phyloP scores from a whole-genome alignment of 1,140 invertebrate genomes.

The Monochamus saltuarius region DNA sequence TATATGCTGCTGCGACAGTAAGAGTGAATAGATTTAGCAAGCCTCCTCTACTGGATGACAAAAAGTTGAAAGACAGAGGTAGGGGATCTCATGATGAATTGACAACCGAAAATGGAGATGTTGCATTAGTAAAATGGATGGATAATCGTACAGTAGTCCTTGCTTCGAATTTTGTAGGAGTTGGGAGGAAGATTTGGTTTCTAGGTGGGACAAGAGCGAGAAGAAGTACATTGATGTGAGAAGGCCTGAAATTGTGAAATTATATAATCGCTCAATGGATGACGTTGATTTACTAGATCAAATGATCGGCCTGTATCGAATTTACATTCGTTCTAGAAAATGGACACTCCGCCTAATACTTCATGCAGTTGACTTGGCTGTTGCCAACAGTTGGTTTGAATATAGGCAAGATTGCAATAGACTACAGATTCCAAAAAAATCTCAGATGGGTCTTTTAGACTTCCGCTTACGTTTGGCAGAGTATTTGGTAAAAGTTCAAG shows the following conservation, averaged over 20 bases:
- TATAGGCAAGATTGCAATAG: too few relatives aligned
- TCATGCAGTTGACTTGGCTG: slow-evolving; percentile 23
- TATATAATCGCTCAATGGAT: slow-evolving; percentile 28
- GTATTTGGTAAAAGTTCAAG: background rate
- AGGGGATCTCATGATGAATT: slow-evolving; percentile 49
- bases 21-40: slow-evolving; percentile 48
- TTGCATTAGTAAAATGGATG: slow-evolving; percentile 50
- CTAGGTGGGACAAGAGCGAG: slow-evolving; percentile 44
- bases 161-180: slow-evolving; percentile 53
- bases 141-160: slow-evolving; percentile 49
- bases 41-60: slow-evolving; percentile 45
- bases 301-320: slow-evolving; percentile 18
- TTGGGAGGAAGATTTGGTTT: slow-evolving; percentile 45
- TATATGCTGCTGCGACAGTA: slow-evolving; percentile 47
- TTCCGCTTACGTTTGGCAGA: slow-evolving; percentile 12
- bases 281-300: slow-evolving; percentile 24
- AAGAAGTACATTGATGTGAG: slow-evolving; percentile 33
- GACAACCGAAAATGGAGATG: slow-evolving; percentile 42
- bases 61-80: slow-evolving; percentile 46
- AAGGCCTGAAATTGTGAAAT: slow-evolving; percentile 32
- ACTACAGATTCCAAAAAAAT: too few relatives aligned
- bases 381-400: slow-evolving; percentile 21
- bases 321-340: slow-evolving; percentile 24
- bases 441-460: slow-evolving; percentile 6
- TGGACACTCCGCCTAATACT: slow-evolving; percentile 21